Conservation (phyloP, 2,113 vertebrate genomes). For the Myotis lucifugus region DNA sequence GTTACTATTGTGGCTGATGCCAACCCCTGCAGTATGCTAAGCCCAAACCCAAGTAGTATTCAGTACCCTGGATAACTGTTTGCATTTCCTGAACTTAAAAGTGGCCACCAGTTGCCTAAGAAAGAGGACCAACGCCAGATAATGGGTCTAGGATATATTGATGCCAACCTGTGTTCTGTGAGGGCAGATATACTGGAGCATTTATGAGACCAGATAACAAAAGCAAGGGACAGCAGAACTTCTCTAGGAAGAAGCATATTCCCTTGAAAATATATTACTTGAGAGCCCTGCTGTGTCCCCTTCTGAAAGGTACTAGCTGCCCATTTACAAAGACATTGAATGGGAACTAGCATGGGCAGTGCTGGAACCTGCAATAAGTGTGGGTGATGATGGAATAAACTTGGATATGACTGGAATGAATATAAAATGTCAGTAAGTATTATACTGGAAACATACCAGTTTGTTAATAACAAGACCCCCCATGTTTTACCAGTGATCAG, state of each 20-base stretch:
- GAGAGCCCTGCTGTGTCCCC: neutral
- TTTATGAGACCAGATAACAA: neutral
- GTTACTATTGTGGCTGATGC: neutral
- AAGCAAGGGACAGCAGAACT: neutral
- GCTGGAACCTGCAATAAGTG: neutral
- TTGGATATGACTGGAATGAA: slow-evolving; percentile 8
- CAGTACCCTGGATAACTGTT: neutral
- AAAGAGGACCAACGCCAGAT: neutral
- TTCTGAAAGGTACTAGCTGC: neutral
- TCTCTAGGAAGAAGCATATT: neutral
- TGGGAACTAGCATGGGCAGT: neutral
- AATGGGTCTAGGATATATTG: neutral
- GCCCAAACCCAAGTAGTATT: neutral
- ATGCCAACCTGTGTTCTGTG: neutral
- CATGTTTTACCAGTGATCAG: slow-evolving; percentile 21
- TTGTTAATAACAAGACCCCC: neutral
- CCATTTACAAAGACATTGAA: neutral
- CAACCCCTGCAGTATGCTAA: neutral
- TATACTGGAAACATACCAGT: neutral
- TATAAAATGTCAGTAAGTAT: slow-evolving; percentile 38
- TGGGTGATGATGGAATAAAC: neutral
- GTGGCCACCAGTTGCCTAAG: neutral
- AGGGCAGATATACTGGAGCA: neutral
- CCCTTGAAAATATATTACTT: neutral
- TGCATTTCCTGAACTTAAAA: neutral